Evolutionary conservation across 92 coral and sea anemone genomes (phyloP).

Genomic region (Plumapathes pennacea): DNA sequence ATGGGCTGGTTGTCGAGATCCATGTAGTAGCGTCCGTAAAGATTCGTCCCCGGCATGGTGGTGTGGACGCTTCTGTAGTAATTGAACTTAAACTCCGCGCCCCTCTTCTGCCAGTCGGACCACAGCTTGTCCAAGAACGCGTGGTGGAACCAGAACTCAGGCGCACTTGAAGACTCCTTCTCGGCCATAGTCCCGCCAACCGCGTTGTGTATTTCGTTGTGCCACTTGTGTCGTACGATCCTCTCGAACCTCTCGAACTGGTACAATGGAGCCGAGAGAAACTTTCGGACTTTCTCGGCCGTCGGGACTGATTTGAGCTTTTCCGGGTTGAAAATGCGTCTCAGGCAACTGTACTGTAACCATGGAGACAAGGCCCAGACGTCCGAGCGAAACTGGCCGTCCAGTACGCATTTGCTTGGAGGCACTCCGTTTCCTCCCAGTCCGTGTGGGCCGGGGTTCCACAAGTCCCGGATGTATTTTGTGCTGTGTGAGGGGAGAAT

Average conservation of each 20-base stretch:
- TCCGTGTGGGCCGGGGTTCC: slow-evolving; percentile 79
- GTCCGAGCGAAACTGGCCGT: slow-evolving; percentile 65
- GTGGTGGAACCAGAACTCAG: slow-evolving; percentile 92
- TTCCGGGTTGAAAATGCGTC: slow-evolving; percentile 49
- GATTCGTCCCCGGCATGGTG: slow-evolving; percentile 48
- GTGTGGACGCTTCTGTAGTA: slow-evolving; percentile 26
- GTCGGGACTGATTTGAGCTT: slow-evolving; percentile 4
- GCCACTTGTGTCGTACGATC: slow-evolving; percentile 47
- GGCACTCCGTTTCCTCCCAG: slow-evolving; percentile 79
- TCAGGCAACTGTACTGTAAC: slow-evolving; percentile 34
- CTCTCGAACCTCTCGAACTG: slow-evolving; percentile 60
- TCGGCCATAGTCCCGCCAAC: slow-evolving; percentile 80
- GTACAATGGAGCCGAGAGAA: slow-evolving; percentile 23
- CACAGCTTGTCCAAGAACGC: slow-evolving; percentile 92
- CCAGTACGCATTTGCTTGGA: slow-evolving; percentile 45
- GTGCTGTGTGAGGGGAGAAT: slow-evolving; percentile 1
- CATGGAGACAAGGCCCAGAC: slow-evolving; percentile 61
- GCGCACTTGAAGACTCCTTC: slow-evolving; percentile 71
- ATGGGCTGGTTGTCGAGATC: slow-evolving; percentile 62
- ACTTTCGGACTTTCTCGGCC: slow-evolving; percentile 16
- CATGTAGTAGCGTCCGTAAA: slow-evolving; percentile 28
- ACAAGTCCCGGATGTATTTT: slow-evolving; percentile 67
- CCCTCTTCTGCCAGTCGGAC: slow-evolving; percentile 93
- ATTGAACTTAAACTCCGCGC: slow-evolving; percentile 47
- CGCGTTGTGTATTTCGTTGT: slow-evolving; percentile 75